Evolutionary conservation across 2,888 invertebrate species (phyloP), one percentile per base, ranked within the genome.

Genomic region (Blastobasis lacticolella): DNA sequence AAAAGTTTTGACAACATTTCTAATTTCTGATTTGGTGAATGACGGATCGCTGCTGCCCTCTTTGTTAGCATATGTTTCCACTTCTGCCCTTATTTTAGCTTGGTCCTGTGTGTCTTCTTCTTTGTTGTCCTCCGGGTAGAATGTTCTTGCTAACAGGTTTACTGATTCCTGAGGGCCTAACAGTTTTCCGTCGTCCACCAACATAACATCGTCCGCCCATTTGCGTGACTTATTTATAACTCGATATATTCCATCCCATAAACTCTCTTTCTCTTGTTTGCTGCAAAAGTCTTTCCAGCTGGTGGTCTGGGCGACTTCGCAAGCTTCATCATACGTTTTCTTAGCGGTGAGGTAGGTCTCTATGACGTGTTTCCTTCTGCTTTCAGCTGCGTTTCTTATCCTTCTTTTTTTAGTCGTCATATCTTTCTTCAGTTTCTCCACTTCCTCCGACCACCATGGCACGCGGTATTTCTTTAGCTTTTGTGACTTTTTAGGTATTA

Each of bases 281-380:
- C 23, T 37, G 10, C 58, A 58, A 36, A 54, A 55, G 3, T 52
- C 37, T 37, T 55, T 58, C 55, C 58, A 56, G 45, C 57, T 57
- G 4, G 9, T 37, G 0, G 46, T 52, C 9, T 38, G 37, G 0
- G 50, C 42, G 7, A 42, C 23, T 3, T 23, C 38, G 1, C 51
- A 46, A 6, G n/a, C 5, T 6, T 9, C 6, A 10, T 56, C 48
- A 38, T 58, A 58, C 9, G n/a, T n/a, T 8, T 48, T 8, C 4
- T 44, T 40, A 4, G 7, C 10, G 8, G 37, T 6, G 5, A 44
- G 23, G 48, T 57, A 54, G 1, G 51, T 48, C 0, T 45, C 37
- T 0, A 54, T 9, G 0, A 54, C 52, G 1, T 23, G 4, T 8
- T 9, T 42, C 43, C 38, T 50, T 2, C 57, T 38, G 5, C 5